Evolutionary conservation across 1,140 invertebrate genomes (phyloP), one percentile per base, ranked within the genome.

Genomic region (Atta texana): DNA sequence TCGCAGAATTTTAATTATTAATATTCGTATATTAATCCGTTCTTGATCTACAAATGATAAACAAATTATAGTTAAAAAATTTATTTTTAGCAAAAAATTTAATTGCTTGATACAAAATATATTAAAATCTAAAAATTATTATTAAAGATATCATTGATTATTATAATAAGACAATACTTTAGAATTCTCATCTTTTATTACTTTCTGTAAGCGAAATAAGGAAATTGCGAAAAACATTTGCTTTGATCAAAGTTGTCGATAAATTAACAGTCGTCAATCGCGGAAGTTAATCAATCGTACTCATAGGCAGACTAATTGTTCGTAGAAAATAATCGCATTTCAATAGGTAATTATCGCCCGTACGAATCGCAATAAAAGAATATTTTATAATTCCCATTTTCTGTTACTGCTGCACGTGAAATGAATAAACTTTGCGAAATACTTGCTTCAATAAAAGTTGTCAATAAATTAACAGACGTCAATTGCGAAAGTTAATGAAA

Each of bases 31-130:
- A 21, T 69, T 69, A 69, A 69, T 69, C 66, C 1, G 39, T 4
- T 68, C 1, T 44, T 10, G 21, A 21, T 44, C n/a, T 12, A 10
- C n/a, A 68, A 49, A 6, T 49, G 6, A 16, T 49, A 0, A 69
- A 44, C 12, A 69, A 69, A 69, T 69, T 51, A 69, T 24, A 69
- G 51, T 69, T 69, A 51, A 44, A 69, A 24, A 24, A 24, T 24
- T 24, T 24, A 24, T 24, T 24, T 24, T 51, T 69, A 51, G 14
- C 6, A 12, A 49, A 49, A 44, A 69, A 49, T 49, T 69, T 51
- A 7, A 69, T 31, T 16, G 39, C 2, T 49, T 44, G 14, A 51
- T 28, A 51, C 6, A 51, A 14, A 51, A 24, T 51, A 28, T 6
- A 69, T 28, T 16, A 24, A 69, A 69, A 44, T 2, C 2, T 39